Base-by-base conservation (phyloP, 2,113 vertebrate genomes). In the Bubalus kerabau region DNA sequence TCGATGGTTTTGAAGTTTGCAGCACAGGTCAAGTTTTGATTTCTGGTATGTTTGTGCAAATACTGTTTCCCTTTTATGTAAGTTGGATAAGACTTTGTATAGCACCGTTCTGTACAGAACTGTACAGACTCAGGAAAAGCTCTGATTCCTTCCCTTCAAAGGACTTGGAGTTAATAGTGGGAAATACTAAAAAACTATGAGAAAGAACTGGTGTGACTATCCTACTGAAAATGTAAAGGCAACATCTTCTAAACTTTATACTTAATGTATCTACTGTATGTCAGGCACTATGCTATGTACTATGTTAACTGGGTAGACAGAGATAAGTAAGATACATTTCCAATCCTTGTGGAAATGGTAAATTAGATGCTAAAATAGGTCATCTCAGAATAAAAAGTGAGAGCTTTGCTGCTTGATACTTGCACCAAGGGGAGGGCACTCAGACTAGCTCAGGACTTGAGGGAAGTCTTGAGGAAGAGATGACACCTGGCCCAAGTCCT, bases 1-100 rank as follows among this genome's bases (percentile, higher is more conserved):
- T 97, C 43, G 84, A n/a, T 95, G 60, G 52, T 91, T 97, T 97
- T 91, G 48, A 97, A 95, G 40, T 83, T 97, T 95, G 56, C 82
- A 92, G 57, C 30, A 52, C 6, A 82, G 28, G 54, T 91, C 56
- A 96, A 90, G 36, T 94, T 97, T 97, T 95, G 43, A 62, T 90
- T 94, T 82, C 60, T 83, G 52, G 6, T 74, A 91, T 95, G 86
- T 97, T 94, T 94, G 76, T 95, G 48, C 48, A 98, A 60, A 81
- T 94, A 46, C n/a, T 91, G 10, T 81, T 93, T 92, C 13, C 26
- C 56, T 90, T 96, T 95, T 92, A 19, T 87, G 6, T 90, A 95
- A 91, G 10, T 56, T 84, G 48, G 52, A 46, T 95, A 93, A 95
- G 95, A 57, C 23, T 94, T 93, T 90, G 26, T 83, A 56, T 92